Evolutionary conservation across 2,797 vertebrate species (phyloP).

Genomic region (Girardinus metallicus): DNA sequence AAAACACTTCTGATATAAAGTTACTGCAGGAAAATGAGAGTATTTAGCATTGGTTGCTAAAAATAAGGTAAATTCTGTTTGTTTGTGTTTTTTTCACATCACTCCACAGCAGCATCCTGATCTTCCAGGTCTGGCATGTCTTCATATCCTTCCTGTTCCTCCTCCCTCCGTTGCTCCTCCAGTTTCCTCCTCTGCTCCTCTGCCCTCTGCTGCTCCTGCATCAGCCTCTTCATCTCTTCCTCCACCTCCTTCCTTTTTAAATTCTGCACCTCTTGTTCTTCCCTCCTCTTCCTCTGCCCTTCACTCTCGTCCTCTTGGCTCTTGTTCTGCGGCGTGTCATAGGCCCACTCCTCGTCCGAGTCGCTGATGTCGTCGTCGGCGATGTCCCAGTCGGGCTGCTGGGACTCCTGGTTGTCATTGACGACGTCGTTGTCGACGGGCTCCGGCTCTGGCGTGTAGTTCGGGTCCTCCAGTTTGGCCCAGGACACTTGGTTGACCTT

Average conservation of each 20-base stretch:
- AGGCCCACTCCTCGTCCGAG: slow-evolving; percentile 79
- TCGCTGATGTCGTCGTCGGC: slow-evolving; percentile 85
- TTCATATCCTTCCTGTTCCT: slow-evolving; percentile 54
- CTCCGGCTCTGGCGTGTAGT: slow-evolving; percentile 71
- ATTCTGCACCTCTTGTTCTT: slow-evolving; percentile 6
- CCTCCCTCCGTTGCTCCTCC: slow-evolving; percentile 45
- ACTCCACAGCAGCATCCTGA: neutral
- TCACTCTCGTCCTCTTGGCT: neutral
- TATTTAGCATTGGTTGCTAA: neutral
- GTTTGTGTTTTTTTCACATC: neutral
- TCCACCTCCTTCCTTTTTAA: slow-evolving; percentile 51
- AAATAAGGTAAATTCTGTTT: neutral
- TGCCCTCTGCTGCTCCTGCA: slow-evolving; percentile 41
- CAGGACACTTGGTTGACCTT: slow-evolving; percentile 88
- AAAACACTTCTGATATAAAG: neutral
- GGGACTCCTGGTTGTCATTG: neutral
- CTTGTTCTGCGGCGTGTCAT: slow-evolving; percentile 28
- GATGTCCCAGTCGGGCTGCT: slow-evolving; percentile 72
- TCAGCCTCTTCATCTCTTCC: slow-evolving; percentile 53
- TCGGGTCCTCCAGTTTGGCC: slow-evolving; percentile 90
- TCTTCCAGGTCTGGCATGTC: slow-evolving; percentile 75
- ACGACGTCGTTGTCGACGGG: slow-evolving; percentile 12
- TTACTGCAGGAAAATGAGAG: neutral
- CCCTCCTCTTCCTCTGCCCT: neutral
- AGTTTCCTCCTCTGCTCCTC: slow-evolving; percentile 52